These are phyloP conservation scores for Himantopus leucocephalus DNA, from an alignment of 2,113 vertebrate genomes.

Conservation along the genomic window DNA sequence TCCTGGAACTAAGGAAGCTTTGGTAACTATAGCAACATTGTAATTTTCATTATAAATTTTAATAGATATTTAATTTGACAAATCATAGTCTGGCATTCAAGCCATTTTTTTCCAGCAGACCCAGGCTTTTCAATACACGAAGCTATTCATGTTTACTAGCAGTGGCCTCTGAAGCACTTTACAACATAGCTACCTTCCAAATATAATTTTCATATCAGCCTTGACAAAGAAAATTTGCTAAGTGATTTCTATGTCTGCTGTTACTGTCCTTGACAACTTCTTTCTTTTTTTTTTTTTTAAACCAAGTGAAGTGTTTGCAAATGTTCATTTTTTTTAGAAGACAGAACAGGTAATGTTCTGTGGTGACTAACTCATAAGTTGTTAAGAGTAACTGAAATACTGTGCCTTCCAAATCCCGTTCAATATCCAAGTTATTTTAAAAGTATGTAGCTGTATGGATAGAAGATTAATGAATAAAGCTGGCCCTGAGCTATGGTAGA, in stretches of 20 bases:
- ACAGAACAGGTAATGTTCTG: not conserved
- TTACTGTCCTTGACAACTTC: not conserved
- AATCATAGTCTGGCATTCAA: constrained; percentile 14
- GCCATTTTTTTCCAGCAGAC: not conserved
- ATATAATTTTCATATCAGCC: not conserved
- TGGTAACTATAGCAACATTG: not conserved
- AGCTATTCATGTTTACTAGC: not conserved
- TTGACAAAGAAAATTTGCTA: constrained; percentile 2
- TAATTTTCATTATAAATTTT: not conserved
- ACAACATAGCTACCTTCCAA: not conserved
- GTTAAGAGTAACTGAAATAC: not conserved
- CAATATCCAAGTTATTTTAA: not conserved
- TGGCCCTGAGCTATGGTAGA: not conserved
- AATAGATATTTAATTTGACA: not conserved
- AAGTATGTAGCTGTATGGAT: not conserved
- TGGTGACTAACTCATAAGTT: not conserved
- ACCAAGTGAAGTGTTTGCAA: not conserved
- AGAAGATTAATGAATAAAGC: not conserved
- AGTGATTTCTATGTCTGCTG: not conserved
- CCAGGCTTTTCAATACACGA: not conserved
- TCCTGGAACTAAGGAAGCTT: not conserved
- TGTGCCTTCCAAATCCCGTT: not conserved
- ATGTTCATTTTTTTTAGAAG: constrained; percentile 9
- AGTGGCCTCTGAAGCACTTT: not conserved
- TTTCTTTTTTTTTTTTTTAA: not conserved